Percentiles rank a stretch among this genome's conserved stretches.
Conservation (phyloP, 2,888 invertebrate species). For the Hirtodrosophila histrioides region DNA sequence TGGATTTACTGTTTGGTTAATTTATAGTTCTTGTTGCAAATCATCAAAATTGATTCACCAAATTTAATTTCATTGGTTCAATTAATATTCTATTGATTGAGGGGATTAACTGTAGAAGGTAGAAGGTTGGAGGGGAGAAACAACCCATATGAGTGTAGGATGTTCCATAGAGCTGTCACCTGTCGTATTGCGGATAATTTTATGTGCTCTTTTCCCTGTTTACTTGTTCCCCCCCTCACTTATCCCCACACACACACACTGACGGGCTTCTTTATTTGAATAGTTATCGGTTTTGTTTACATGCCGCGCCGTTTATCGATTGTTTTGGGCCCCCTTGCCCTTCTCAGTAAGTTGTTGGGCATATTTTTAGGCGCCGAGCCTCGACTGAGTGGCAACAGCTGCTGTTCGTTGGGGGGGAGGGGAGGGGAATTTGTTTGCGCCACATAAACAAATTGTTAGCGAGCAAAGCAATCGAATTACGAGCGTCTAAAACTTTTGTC, state of each 20-base stretch:
- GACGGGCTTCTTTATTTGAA: slow-evolving; percentile 58
- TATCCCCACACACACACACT: slow-evolving; percentile 16
- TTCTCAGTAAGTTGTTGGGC: slow-evolving; percentile 19
- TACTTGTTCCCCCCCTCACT: too few relatives aligned
- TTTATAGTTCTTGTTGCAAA: too few relatives aligned
- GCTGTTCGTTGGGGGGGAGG: not conserved
- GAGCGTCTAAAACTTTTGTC: slow-evolving; percentile 45
- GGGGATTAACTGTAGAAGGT: slow-evolving; percentile 8
- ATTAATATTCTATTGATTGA: slow-evolving; percentile 17
- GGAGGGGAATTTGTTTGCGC: slow-evolving; percentile 44
- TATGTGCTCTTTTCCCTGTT: not conserved
- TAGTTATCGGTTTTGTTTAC: slow-evolving; percentile 55
- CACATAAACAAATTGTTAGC: slow-evolving; percentile 61
- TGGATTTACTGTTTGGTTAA: not conserved
- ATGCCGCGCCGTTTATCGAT: slow-evolving; percentile 48
- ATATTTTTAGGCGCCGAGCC: slow-evolving; percentile 44
- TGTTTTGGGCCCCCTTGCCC: slow-evolving; percentile 17
- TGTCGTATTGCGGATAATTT: not conserved
- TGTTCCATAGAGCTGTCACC: slow-evolving; percentile 7
- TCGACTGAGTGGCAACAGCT: slow-evolving; percentile 31
- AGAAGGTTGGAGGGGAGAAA: too few relatives aligned
- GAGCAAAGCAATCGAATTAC: slow-evolving; percentile 21
- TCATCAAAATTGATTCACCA: not conserved
- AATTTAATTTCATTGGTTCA: slow-evolving; percentile 28
- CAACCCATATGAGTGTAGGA: too few relatives aligned